A percentile compares a stretch with the other conserved stretches of the same genome.
Conservation (phyloP, 2,888 invertebrate genomes). For the Lasioglossum villosulum region DNA sequence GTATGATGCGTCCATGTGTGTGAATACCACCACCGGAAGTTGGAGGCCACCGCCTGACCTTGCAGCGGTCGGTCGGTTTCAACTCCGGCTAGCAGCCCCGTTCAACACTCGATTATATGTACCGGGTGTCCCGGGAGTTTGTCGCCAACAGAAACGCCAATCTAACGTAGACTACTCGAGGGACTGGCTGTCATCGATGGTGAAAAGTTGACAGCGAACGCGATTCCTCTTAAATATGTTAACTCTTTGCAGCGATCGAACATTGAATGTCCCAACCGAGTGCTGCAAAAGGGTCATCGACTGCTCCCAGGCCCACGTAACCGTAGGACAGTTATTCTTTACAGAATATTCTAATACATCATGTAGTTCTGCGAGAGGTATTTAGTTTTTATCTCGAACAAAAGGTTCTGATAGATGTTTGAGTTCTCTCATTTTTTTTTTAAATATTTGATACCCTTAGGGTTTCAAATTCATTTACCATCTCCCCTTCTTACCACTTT, state of each 20-base stretch:
- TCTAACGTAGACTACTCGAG: neutral
- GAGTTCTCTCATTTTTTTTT: too few species aligned
- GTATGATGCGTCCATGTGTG: constrained; percentile 65
- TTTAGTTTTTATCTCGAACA: neutral
- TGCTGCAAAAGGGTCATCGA: neutral
- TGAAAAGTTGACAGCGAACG: neutral
- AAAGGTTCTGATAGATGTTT: too few species aligned
- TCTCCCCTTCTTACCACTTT: too few species aligned
- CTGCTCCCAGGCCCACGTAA: too few species aligned
- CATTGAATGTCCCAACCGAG: neutral
- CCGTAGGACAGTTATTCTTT: too few species aligned
- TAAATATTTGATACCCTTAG: too few species aligned
- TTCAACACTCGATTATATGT: constrained; percentile 73
- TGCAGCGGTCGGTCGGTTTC: constrained; percentile 78
- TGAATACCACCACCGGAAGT: constrained; percentile 83
- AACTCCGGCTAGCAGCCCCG: constrained; percentile 67
- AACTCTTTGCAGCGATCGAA: neutral
- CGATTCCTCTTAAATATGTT: neutral
- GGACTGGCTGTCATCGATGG: neutral
- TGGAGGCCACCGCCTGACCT: constrained; percentile 84
- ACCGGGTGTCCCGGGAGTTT: constrained; percentile 62
- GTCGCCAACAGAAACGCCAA: neutral
- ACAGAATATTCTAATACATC: neutral
- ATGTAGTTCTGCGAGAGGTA: neutral
- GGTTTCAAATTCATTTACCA: too few species aligned